Base-by-base conservation (phyloP, 1,140 invertebrate species). In the Scaptomyza graminum region DNA sequence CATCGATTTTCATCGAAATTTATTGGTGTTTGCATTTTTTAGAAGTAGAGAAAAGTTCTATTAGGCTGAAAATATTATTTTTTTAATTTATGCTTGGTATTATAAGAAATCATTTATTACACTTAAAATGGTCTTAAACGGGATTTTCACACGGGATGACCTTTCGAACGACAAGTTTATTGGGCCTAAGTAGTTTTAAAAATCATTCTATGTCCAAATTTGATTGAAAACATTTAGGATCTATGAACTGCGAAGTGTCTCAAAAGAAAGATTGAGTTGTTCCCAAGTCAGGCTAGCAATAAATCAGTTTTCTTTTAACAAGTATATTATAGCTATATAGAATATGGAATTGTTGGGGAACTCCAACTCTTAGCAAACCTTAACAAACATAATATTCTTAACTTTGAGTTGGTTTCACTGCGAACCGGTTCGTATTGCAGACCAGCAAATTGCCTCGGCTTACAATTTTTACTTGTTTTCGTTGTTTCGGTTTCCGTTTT, bases 381-480 rank as follows among this genome's bases (percentile, higher is more conserved):
- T 39, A 12, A 39, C 37, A 12, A 39, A n/a, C 2, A 4, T 12
- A 11, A 5, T 11, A 4, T 39, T 39, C 12, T 39, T 39, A 0
- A 16, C 13, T 52, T 13, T 31, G 2, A 28, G 28, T 28, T 7
- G 28, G 28, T 49, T 44, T 11, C 43, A 41, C 25, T 31, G 37
- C 8, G 50, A 65, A 65, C 62, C 39, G 39, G 50, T 64, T 64
- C 52, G 52, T 49, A 28, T 37, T 47, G 41, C 43, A 16, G 11
- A 28, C 52, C 52, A 56, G 55, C 18, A 65, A 56, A 56, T 65
- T 65, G 62, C 62, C 51, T 51, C 52, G 34, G 16, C 39, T 65
- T 65, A 55, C 43, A 41, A 25, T 65, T 44, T 28, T 8, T 31
- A 5, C 18, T 44, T 9, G 18, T n/a, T 31, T 31, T 31, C 28